Conservation (phyloP, 2,797 vertebrate species). For the Enteromius radiatus region DNA sequence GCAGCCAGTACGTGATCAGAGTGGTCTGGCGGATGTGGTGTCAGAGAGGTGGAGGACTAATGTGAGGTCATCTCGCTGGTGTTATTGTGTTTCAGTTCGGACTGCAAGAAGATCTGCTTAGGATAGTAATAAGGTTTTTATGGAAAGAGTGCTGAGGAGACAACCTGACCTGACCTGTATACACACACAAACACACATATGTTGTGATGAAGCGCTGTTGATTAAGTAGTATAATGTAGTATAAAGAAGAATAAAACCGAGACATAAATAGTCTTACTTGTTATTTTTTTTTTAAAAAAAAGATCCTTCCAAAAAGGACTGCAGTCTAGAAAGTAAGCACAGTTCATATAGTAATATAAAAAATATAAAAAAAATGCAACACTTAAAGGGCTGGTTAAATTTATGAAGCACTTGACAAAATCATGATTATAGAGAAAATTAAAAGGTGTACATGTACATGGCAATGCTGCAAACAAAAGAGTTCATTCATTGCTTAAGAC, state of each 20-base stretch:
- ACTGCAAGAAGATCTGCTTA: conserved; percentile 63
- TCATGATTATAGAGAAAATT: background rate
- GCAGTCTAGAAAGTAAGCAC: background rate
- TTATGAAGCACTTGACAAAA: background rate
- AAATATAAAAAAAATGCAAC: background rate
- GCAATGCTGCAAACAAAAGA: background rate
- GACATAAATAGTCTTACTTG: background rate
- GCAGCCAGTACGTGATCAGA: conserved; percentile 34
- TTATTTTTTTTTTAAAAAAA: background rate
- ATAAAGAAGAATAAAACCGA: background rate
- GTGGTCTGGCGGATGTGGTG: conserved; percentile 32
- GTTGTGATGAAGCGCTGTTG: background rate
- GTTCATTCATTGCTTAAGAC: background rate
- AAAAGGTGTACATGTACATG: background rate
- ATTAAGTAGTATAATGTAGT: too few species aligned
- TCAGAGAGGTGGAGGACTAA: conserved; percentile 44
- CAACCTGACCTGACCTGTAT: background rate
- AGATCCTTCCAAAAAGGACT: background rate
- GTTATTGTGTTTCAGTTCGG: conserved; percentile 43
- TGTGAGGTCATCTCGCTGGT: conserved; percentile 20
- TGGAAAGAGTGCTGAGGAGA: conserved; percentile 25
- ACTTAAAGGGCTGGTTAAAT: background rate
- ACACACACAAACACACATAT: background rate
- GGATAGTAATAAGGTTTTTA: conserved; percentile 43
- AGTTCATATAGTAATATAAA: background rate